Percentiles rank a stretch among this genome's conserved stretches.
phyloP scores from a whole-genome alignment of 2,113 vertebrate genomes.

The Odocoileus hemionus region DNA sequence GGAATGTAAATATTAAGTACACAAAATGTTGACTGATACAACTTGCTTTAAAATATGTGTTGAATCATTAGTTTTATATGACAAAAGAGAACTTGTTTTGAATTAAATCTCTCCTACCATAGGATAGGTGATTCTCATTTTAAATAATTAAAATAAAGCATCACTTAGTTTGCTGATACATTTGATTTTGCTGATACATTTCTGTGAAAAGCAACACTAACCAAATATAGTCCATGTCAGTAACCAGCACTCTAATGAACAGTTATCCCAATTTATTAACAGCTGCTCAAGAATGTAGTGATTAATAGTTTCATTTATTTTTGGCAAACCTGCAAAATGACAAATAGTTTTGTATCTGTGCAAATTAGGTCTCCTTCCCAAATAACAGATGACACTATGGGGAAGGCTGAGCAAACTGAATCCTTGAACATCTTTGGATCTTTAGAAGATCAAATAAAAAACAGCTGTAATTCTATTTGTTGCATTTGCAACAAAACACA shows the following conservation, averaged over 20 bases:
- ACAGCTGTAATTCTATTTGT: conserved; percentile 75
- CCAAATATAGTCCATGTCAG: conserved; percentile 75
- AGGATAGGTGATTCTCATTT: not conserved
- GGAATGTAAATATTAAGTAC: not conserved
- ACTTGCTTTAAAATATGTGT: not conserved
- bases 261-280: conserved; percentile 83
- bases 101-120: not conserved
- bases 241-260: conserved; percentile 78
- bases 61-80: not conserved
- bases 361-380: conserved; percentile 83
- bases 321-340: conserved; percentile 83
- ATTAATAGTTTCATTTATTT: conserved; percentile 89
- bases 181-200: conserved; percentile 68
- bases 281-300: conserved; percentile 85
- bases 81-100: not conserved
- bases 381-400: conserved; percentile 78
- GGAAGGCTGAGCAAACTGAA: conserved; percentile 69
- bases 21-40: not conserved
- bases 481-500: conserved; percentile 68
- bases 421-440: conserved; percentile 73
- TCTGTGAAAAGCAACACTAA: conserved; percentile 75
- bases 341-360: conserved; percentile 83
- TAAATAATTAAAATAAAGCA: conserved; percentile 46
- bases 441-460: conserved; percentile 80
- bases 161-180: conserved; percentile 62